Base-by-base conservation (phyloP, 2,888 invertebrate species). In the Zygaena filipendulae region DNA sequence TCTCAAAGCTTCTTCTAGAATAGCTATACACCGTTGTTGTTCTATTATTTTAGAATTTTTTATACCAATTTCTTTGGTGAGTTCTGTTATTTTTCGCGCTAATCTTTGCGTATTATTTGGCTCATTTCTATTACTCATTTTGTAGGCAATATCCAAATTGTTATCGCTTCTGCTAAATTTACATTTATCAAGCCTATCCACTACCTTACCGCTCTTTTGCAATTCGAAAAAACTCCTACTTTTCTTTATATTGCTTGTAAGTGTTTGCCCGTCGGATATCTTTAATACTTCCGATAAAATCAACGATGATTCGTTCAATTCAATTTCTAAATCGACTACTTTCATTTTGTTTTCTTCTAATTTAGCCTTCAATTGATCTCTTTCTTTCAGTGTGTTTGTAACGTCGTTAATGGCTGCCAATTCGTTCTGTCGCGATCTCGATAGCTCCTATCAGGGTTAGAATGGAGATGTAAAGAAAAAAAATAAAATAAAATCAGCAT, bases 131-230 rank as follows among this genome's bases (percentile, higher is more conserved):
- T 39, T 32, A 11, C 40, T 37, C 7, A 4, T 7, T 16, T 16
- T 16, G 16, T 16, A 7, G 5, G 7, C 7, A 30, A 52, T 44
- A 41, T 66, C 58, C 41, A 77, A 51, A 44, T 72, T 68, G 43
- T 74, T 79, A 46, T 59, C 58, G 40, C 77, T 74, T 46, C 58
- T 70, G 48, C 79, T 79, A 45, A 62, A 59, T 58, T 63, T 77
- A 60, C 70, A 64, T 59, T 72, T 81, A 53, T 77, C 80, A 45
- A 82, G 67, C 66, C 82, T 81, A 70, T 77, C 77, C 57, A 74
- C 81, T 74, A 81, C 80, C 79, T 80, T 82, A 79, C 81, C 80
- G 68, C 79, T 82, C 59, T 82, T 82, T 58, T 81, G 80, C 38
- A 79, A 50, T 46, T 77, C 79, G 42, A 72, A 72, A 52, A 68